Evolutionary conservation across 2,888 invertebrate genomes (phyloP), one percentile per base, ranked within the genome.

Genomic region (Argyresthia albistria): DNA sequence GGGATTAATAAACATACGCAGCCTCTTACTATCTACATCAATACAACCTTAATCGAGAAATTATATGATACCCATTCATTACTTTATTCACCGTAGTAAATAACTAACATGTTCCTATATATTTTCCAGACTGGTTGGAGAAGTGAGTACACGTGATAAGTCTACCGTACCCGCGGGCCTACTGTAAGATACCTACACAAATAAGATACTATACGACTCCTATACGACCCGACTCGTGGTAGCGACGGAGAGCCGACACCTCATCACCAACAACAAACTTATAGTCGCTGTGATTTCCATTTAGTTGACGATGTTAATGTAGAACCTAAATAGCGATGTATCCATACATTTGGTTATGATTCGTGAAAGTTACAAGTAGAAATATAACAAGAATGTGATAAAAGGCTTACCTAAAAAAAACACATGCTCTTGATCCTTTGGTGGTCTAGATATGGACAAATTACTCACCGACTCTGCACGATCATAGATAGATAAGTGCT

Each of bases 81-180:
- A n/a, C n/a, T n/a, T n/a, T n/a, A n/a, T n/a, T n/a, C n/a, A n/a
- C n/a, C n/a, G n/a, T n/a, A n/a, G n/a, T n/a, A n/a, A n/a, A n/a
- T n/a, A n/a, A n/a, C n/a, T n/a, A n/a, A n/a, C n/a, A n/a, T n/a
- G n/a, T n/a, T n/a, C n/a, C 9, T 36, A 36, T 70, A 70, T 77
- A 87, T 70, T 73, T 92, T 91, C 56, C 92, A 96, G 96, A 93
- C 93, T 81, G 93, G 95, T 73, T 96, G 96, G 96, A 92, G 96
- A 88, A 93, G 95, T 72, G 96, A 96, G 87, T 96, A 96, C 88
- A 95, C 96, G 94, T 96, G 95, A 96, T 95, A 93, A 91, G 89
- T 82, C 76, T 76, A 75, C 69, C 67, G 65, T 67, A 69, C 62
- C 60, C 63, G 57, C 60, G 66, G 73, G 65, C 67, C 68, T 65